These are phyloP conservation scores for Trididemnum nubilum DNA, from an alignment of 23 tunicate genomes.

Conservation along the genomic window DNA sequence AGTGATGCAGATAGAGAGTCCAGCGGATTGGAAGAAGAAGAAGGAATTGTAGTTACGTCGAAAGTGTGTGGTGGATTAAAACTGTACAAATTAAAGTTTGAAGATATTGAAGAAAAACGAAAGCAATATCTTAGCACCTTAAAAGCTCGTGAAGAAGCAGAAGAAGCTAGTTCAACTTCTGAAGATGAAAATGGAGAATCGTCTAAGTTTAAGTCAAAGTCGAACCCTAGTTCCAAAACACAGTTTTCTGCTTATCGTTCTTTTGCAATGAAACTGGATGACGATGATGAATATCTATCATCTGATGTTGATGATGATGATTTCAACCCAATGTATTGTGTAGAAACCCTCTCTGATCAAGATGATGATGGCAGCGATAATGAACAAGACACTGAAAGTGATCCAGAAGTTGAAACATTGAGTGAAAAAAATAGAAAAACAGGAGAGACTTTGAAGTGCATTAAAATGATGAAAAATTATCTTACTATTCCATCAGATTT, in stretches of 20 bases:
- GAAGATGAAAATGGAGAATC: slow-evolving; percentile 32
- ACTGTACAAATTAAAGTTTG: slow-evolving; percentile 34
- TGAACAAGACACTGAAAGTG: slow-evolving; percentile 76
- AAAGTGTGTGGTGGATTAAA: background rate
- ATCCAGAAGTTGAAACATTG: slow-evolving; percentile 58
- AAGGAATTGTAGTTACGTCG: background rate
- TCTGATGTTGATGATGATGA: slow-evolving; percentile 84
- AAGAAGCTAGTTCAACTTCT: slow-evolving; percentile 30
- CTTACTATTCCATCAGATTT: background rate
- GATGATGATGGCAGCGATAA: slow-evolving; percentile 41
- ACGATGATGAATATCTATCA: slow-evolving; percentile 46
- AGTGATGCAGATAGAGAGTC: background rate
- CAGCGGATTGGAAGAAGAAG: background rate
- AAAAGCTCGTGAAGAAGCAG: slow-evolving; percentile 21
- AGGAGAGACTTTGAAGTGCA: slow-evolving; percentile 69
- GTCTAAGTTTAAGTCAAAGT: background rate
- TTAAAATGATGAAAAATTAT: slow-evolving; percentile 51
- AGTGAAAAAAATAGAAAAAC: slow-evolving; percentile 55
- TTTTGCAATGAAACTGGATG: slow-evolving; percentile 7
- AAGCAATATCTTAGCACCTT: slow-evolving; percentile 24
- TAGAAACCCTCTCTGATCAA: slow-evolving; percentile 69
- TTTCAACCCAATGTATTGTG: slow-evolving; percentile 77
- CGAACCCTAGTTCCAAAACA: background rate
- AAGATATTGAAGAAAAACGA: slow-evolving; percentile 54
- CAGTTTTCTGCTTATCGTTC: slow-evolving; percentile 27